Conservation (phyloP, 2,113 vertebrate genomes). For the Oceanites oceanicus region DNA sequence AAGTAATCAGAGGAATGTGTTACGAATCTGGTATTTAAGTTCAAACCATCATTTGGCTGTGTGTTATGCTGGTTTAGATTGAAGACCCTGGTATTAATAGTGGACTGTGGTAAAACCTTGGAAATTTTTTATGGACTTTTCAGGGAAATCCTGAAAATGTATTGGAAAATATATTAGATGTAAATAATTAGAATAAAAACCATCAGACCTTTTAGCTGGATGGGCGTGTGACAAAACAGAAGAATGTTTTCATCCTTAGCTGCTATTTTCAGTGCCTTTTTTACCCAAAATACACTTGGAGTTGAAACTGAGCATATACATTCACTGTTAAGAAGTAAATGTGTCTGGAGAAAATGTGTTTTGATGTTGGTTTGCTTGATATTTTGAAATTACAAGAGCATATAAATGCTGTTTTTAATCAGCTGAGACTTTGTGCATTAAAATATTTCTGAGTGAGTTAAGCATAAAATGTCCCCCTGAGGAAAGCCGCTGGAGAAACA, state of each 20-base stretch:
- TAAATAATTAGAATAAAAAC: neutral
- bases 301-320: neutral
- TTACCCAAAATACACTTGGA: neutral
- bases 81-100: neutral
- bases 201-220: neutral
- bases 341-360: neutral
- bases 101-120: neutral
- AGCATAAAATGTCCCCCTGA: neutral
- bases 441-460: neutral
- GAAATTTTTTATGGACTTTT: neutral
- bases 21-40: slow-evolving; percentile 55
- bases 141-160: neutral
- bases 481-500: neutral
- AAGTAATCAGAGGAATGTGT: slow-evolving; percentile 41
- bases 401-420: neutral
- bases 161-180: neutral
- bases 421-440: neutral
- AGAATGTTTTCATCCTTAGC: neutral
- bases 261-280: neutral
- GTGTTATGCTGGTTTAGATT: neutral
- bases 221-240: neutral
- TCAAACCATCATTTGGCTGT: neutral
- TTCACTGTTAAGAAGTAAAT: neutral
- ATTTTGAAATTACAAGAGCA: neutral
- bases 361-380: neutral